Evolutionary conservation across 2,113 vertebrate genomes (phyloP).

Genomic region (Heterocephalus glaber): DNA sequence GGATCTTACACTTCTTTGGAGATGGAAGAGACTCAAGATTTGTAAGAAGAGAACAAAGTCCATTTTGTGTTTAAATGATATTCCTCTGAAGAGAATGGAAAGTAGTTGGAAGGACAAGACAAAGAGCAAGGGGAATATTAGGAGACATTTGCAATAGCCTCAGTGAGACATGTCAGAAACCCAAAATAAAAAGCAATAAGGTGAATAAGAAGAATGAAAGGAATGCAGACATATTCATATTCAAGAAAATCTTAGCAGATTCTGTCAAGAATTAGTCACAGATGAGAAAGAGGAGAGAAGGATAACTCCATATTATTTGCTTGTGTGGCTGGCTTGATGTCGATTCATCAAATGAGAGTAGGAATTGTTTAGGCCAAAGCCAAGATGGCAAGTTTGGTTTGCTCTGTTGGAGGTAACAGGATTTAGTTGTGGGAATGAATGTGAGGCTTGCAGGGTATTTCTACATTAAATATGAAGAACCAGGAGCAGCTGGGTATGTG

Average conservation of each 20-base stretch:
- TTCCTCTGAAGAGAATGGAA: neutral
- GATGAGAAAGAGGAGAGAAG: neutral
- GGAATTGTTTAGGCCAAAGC: neutral
- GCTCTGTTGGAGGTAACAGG: neutral
- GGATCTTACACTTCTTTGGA: neutral
- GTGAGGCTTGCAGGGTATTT: neutral
- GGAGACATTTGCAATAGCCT: neutral
- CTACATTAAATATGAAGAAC: neutral
- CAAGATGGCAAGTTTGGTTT: neutral
- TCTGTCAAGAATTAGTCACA: neutral
- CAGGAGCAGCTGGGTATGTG: rapidly evolving
- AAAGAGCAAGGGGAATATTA: neutral
- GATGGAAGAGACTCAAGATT: neutral
- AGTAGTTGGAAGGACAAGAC: neutral
- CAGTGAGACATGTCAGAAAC: neutral
- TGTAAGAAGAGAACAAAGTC: neutral
- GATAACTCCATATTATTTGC: neutral
- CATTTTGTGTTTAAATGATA: neutral
- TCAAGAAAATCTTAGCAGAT: neutral
- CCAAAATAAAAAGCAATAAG: neutral
- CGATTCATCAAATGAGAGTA: neutral
- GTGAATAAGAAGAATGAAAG: neutral
- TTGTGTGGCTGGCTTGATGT: neutral
- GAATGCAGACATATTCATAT: neutral
- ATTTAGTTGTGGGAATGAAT: neutral